Percentiles rank a stretch among this genome's conserved stretches.
Evolutionary conservation across 2,113 vertebrate species (phyloP).

Genomic region (Trogon surrucura): DNA sequence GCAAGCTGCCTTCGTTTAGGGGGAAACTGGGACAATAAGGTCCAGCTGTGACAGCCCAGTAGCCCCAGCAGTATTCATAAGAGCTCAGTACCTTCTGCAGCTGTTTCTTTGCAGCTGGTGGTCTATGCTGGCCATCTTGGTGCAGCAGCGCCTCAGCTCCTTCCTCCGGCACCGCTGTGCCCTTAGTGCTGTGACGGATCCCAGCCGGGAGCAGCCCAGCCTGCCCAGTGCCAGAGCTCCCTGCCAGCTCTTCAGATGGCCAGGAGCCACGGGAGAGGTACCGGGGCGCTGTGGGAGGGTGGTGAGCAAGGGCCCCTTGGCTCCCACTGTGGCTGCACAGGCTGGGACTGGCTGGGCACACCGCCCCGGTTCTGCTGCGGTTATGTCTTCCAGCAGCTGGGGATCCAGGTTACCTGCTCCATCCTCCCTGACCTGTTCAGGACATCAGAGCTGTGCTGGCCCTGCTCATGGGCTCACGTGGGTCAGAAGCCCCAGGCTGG

Average conservation of each 20-base stretch:
- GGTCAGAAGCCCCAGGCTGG: fast-evolving
- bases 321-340: fast-evolving
- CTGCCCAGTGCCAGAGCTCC: background rate
- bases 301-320: too few species aligned
- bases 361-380: fast-evolving
- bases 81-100: background rate
- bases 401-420: background rate
- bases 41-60: background rate
- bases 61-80: background rate
- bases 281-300: background rate
- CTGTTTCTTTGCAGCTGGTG: background rate
- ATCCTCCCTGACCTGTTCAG: fast-evolving
- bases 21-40: too few species aligned
- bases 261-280: background rate
- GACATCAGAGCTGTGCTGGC: fast-evolving
- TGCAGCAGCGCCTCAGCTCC: background rate
- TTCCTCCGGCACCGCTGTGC: background rate
- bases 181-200: background rate
- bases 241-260: fast-evolving
- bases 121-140: background rate
- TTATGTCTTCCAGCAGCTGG: background rate
- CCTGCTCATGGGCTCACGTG: fast-evolving
- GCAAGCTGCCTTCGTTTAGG: background rate
- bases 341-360: background rate
- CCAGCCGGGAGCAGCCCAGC: background rate